Evolutionary conservation across 2,888 invertebrate genomes (phyloP), one percentile per base, ranked within the genome.

Genomic region (Caenorhabditis japonica): DNA sequence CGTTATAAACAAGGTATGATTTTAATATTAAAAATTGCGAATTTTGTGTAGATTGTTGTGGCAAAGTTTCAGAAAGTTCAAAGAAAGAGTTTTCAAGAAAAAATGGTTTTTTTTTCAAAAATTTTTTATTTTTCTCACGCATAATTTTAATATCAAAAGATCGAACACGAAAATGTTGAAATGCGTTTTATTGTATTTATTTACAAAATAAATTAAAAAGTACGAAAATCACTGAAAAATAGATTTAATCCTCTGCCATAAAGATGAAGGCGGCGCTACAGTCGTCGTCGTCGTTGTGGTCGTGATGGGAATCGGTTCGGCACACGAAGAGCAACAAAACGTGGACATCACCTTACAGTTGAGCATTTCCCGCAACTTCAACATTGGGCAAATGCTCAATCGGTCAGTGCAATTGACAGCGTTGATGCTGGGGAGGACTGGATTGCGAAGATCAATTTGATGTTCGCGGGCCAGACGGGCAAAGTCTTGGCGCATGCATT

Each of bases 401-500:
- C 58, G 56, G 66, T 73, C 73, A 0, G 49, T 23, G 38, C 72
- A 66, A n/a, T 59, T 59, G 7, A 47, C 56, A 0, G 25, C 27
- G 30, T 49, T 43, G 0, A 55, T 33, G 25, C 41, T 49, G 4
- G 41, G 38, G 25, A 60, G 21, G 12, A 52, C 4, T 10, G 71
- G 71, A 25, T 59, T 52, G 2, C 43, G 41, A 0, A 60, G 49
- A 21, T 61, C 55, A 8, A 70, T 70, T 4, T 70, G 47, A 15
- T 47, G 41, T 10, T 38, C 34, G n/a, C 8, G 43, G n/a, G 58
- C 58, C 5, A 71, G 15, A 25, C 62, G 34, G 8, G 53, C 44
- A 19, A 68, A 71, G 15, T 59, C 52, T 30, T 76, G 61, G 23
- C 75, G 60, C 78, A 77, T 79, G 44, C 83, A 83, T 13, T 43